phyloP scores from a whole-genome alignment of 2,888 invertebrate genomes.

The Andrena marginata region DNA sequence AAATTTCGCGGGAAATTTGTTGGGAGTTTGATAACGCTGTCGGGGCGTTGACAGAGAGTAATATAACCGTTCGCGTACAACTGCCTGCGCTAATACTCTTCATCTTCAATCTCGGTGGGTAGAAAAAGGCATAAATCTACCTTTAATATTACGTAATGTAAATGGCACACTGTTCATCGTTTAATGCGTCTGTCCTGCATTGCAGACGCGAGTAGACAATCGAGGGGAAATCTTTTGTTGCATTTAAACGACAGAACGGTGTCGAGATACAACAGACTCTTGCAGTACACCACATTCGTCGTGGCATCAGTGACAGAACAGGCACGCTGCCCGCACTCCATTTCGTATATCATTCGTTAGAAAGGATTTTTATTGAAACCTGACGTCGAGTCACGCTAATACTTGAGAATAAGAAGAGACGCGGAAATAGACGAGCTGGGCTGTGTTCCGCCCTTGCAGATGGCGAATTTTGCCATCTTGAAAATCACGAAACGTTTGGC shows the following conservation, averaged over 20 bases:
- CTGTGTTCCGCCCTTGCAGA: neutral
- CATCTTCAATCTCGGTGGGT: too few relatives aligned
- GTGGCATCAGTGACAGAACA: conserved; percentile 2
- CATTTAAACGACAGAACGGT: conserved; percentile 11
- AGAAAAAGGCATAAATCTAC: too few relatives aligned
- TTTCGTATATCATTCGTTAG: neutral
- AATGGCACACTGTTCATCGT: neutral
- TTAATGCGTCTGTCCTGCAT: neutral
- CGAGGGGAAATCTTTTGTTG: conserved; percentile 22
- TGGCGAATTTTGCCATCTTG: neutral
- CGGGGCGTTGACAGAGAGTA: neutral
- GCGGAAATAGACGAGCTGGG: neutral
- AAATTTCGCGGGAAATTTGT: conserved; percentile 26
- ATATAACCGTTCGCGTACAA: neutral
- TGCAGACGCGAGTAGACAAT: neutral
- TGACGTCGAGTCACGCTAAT: neutral
- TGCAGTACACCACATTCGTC: conserved; percentile 8
- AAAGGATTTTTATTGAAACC: neutral
- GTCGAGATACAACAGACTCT: neutral
- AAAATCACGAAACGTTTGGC: neutral
- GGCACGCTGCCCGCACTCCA: neutral
- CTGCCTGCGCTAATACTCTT: too few relatives aligned
- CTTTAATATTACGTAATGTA: too few relatives aligned
- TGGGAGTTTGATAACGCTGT: neutral
- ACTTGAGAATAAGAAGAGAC: neutral